Evolutionary conservation across 2,888 invertebrate genomes (phyloP), one percentile per base, ranked within the genome.

Genomic region (Pseudococcus longispinus): DNA sequence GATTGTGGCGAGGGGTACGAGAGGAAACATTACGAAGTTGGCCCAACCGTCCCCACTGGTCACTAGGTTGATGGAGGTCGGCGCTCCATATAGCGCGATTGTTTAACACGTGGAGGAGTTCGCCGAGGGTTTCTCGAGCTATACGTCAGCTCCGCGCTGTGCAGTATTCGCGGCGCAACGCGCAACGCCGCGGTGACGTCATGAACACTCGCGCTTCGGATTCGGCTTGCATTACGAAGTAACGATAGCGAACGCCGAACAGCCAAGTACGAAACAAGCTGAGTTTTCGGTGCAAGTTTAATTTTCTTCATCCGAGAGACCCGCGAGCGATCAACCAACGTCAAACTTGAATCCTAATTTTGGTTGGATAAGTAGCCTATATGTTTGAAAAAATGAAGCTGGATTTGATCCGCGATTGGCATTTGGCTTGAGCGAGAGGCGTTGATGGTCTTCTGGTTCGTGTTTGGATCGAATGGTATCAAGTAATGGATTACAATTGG

Each of bases 41-140:
- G 87, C 87, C 83, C 87, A 87, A 84, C 87, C 87, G 87, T 87
- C 83, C 87, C 87, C 87, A 87, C 87, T 87, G 87, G 87, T 87
- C 87, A 87, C 87, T 87, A 83, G 87, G 87, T 87, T 87, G 87
- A 87, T 74, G 83, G 87, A 87, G 87, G 87, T 87, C 87, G 87
- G 87, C 87, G 87, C 74, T 87, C 87, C 23, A 87, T 74, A 87
- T 87, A 87, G 87, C 83, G 89, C 88, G 88, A 89, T 88, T 88
- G 87, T 88, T 74, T 87, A 87, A 89, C 90, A 89, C 90, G 90
- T 90, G 90, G 90, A 90, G 90, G 90, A 88, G 88, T 65, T 77
- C 87, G 88, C 84, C 88, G 60, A 80, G 85, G 90, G 90, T 90
- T 90, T 90, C 89, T 80, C n/a, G 88, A 87, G 70, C 46, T 87